These are phyloP conservation scores for Chrysemys picta DNA, from an alignment of 2,113 vertebrate species.

Conservation along the genomic window DNA sequence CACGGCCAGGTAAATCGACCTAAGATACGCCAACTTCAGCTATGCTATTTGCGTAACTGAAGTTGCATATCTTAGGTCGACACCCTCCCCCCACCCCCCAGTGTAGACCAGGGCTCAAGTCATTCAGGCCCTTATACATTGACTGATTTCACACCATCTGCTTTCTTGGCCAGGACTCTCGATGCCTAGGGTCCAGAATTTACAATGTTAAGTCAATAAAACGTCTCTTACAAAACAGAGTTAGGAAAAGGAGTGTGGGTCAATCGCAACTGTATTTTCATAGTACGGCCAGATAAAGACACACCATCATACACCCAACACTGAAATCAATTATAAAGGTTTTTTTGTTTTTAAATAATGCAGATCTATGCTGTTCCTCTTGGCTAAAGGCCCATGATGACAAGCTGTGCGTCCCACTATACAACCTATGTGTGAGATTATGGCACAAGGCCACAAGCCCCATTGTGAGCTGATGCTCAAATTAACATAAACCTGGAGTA, in stretches of 20 bases:
- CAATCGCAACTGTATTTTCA: not conserved
- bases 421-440: not conserved
- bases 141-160: not conserved
- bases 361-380: not conserved
- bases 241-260: not conserved
- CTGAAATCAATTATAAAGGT: not conserved
- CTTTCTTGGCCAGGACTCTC: not conserved
- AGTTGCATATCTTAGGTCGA: too few species aligned
- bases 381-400: not conserved
- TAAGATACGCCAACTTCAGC: too few species aligned
- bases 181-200: not conserved
- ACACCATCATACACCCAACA: not conserved
- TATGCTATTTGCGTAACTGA: too few species aligned
- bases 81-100: too few species aligned
- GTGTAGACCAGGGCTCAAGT: not conserved
- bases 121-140: conserved; percentile 7
- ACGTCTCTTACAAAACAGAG: not conserved
- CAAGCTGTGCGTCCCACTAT: not conserved
- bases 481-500: not conserved
- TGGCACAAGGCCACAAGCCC: not conserved
- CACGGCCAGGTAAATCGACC: too few species aligned
- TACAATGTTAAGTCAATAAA: not conserved
- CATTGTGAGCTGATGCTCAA: not conserved
- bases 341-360: not conserved
- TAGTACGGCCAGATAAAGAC: not conserved